Base-by-base conservation (phyloP, 2,888 invertebrate genomes). In the Dilophus febrilis region DNA sequence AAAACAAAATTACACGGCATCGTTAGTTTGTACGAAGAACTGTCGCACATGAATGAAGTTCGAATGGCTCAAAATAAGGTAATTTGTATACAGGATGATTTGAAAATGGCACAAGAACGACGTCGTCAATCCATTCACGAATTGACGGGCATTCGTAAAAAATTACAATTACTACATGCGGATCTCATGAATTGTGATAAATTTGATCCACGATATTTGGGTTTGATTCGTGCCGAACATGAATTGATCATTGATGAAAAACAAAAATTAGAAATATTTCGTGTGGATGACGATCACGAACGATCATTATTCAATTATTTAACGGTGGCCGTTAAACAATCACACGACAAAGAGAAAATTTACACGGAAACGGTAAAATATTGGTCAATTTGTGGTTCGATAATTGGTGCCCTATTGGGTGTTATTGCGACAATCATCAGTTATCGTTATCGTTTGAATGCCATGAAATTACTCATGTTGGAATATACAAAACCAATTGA, bases 321-420 rank as follows among this genome's bases (percentile, higher is more conserved):
- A 55, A 78, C 82, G 0, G 74, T 75, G 16, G 77, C 82, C 0
- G 74, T 87, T 1, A 71, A 86, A 46, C 72, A 82, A 47, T 82
- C 82, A 14, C 86, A 88, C 53, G 87, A 88, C 57, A 70, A 81
- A 41, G 87, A 88, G 57, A 60, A 86, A 29, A 75, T 80, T 1
- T 79, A 85, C 51, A 73, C 81, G 4, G 85, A 87, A 56, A 68
- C 80, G 41, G 84, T 85, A 42, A 87, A 87, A 59, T 87, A 87
- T 57, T 84, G 84, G 75, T 79, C 79, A 45, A 70, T 83, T 40
- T 74, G 78, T 32, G 79, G 77, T 6, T 79, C 80, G 5, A 65
- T 80, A 47, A 22, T 26, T 27, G 36, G 36, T 33, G 33, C 38
- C 12, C n/a, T 38, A 5, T 13, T 38, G 6, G 38, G 38, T 17